Evolutionary conservation across 2,888 invertebrate genomes (phyloP).

Genomic region (Cryptophagus acutangulus): DNA sequence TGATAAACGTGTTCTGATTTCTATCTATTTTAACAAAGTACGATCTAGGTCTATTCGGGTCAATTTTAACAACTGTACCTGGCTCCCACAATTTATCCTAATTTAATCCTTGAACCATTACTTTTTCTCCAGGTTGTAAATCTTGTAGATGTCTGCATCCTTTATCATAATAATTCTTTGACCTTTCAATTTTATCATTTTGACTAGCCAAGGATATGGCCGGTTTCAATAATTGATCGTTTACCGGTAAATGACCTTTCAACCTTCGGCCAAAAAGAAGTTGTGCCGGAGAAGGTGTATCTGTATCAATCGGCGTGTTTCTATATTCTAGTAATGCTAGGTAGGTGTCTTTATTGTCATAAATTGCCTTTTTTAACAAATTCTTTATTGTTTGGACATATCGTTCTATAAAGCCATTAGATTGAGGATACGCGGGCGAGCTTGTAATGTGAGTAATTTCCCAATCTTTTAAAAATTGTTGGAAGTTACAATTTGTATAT

Average conservation of each 20-base stretch:
- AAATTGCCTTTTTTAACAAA: constrained; percentile 7
- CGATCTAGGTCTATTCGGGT: constrained; percentile 8
- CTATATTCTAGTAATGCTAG: constrained; percentile 10
- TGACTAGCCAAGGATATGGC: not conserved
- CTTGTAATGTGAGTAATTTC: constrained; percentile 20
- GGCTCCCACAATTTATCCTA: not conserved
- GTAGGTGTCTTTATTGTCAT: constrained; percentile 12
- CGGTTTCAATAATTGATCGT: not conserved
- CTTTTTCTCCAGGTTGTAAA: constrained; percentile 3
- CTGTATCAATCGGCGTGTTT: constrained; percentile 7
- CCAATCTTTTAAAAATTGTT: constrained; percentile 22
- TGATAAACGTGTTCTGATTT: not conserved
- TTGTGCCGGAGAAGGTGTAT: constrained; percentile 12
- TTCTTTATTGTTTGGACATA: constrained; percentile 26
- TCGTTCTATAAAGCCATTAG: constrained; percentile 23
- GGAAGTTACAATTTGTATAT: constrained; percentile 18
- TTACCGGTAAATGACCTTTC: constrained; percentile 5
- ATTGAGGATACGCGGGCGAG: constrained; percentile 19
- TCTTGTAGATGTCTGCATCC: constrained; percentile 3
- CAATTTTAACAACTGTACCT: constrained; percentile 8
- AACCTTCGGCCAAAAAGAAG: constrained; percentile 12
- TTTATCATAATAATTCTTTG: constrained; percentile 6
- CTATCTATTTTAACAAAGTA: constrained; percentile 7
- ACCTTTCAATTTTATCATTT: not conserved
- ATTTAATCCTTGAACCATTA: constrained; percentile 7